Conservation (phyloP, 2,797 vertebrate species). For the Lycodopsis pacificus region DNA sequence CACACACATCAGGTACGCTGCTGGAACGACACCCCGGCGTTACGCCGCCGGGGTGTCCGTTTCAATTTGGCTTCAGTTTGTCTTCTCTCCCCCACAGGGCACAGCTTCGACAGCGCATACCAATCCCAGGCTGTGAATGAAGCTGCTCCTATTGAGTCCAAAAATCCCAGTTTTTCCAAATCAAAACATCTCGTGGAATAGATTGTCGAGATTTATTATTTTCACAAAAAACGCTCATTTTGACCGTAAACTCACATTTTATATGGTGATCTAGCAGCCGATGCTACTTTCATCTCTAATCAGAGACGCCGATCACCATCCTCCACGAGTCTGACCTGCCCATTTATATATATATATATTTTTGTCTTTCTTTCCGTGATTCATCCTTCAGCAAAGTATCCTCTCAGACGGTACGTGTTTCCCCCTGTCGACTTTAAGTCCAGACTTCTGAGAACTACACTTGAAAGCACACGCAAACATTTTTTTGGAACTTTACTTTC, state of each 20-base stretch:
- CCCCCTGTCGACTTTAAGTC: too few relatives aligned
- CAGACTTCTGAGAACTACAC: not conserved
- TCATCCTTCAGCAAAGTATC: too few relatives aligned
- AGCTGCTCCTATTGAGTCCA: not conserved
- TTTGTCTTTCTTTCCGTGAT: not conserved
- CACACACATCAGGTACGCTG: slow-evolving; percentile 94
- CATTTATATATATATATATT: not conserved
- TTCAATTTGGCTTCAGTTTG: not conserved
- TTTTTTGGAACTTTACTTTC: not conserved
- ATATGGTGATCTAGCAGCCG: not conserved
- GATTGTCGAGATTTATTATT: too few relatives aligned
- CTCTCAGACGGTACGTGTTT: too few relatives aligned
- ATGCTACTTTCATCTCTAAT: not conserved
- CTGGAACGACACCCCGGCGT: not conserved
- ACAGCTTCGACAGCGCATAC: not conserved
- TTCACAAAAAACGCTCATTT: too few relatives aligned
- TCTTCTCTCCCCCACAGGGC: not conserved
- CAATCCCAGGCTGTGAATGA: not conserved
- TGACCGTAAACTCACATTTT: too few relatives aligned
- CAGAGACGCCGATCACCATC: not conserved
- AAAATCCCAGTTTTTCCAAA: not conserved
- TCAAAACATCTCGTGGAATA: too few relatives aligned
- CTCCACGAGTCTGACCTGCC: not conserved
- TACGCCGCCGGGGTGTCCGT: too few relatives aligned
- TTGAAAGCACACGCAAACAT: not conserved